A percentile compares a stretch with the other conserved stretches of the same genome.
These are phyloP conservation scores for Drosophila formosana DNA, from an alignment of 2,888 invertebrate species.

Conservation along the genomic window DNA sequence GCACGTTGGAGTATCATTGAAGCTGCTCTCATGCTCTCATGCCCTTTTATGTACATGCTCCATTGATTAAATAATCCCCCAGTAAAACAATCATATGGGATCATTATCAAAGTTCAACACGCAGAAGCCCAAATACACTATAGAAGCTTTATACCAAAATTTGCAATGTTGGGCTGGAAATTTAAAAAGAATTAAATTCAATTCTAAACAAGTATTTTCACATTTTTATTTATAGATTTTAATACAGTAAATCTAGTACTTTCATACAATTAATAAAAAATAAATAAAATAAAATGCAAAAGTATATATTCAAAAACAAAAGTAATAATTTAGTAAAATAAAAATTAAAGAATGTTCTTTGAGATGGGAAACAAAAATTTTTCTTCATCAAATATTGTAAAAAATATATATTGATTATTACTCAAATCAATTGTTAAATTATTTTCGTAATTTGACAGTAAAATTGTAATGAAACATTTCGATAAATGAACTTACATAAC, in stretches of 20 bases:
- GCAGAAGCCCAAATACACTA: slow-evolving; percentile 45
- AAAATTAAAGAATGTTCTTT: no score
- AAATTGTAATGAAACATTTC: not conserved
- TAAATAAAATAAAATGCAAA: no score
- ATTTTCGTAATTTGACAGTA: not conserved
- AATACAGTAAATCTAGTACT: no score
- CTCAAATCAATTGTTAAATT: not conserved
- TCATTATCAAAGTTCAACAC: not conserved
- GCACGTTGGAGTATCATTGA: slow-evolving; percentile 62
- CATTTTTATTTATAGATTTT: no score
- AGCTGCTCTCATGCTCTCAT: slow-evolving; percentile 47
- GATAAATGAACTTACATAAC: not conserved
- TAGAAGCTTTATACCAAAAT: not conserved
- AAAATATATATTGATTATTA: not conserved
- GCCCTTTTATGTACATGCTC: slow-evolving; percentile 63
- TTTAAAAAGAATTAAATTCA: no score
- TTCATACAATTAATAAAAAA: no score
- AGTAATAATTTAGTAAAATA: no score
- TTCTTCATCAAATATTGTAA: no score
- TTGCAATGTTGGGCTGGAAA: not conserved
- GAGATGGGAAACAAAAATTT: no score
- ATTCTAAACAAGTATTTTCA: no score
- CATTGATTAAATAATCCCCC: slow-evolving; percentile 76
- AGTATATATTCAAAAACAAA: no score
- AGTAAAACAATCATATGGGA: slow-evolving; percentile 27